Base-by-base conservation (phyloP, 2,113 vertebrate genomes). In the Rynchops niger region DNA sequence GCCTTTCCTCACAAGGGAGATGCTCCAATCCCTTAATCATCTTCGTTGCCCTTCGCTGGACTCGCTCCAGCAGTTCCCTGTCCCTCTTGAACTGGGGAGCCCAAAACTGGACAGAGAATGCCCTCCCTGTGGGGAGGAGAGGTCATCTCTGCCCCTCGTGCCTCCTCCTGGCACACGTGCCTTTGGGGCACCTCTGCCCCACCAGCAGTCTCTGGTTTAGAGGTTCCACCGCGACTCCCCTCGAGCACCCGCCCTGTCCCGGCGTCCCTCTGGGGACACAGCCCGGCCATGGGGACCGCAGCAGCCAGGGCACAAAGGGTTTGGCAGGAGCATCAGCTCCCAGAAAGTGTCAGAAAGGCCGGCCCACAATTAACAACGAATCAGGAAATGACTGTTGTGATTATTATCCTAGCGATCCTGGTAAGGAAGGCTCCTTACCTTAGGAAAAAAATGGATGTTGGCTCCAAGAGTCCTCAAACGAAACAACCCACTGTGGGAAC, bases 221-320 rank as follows among this genome's bases (percentile, higher is more conserved):
- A 43, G 61, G n/a, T 10, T 83, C 45, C 27, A 4, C 32, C 2
- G 4, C 4, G 5, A 25, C 27, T 27, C 47, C 40, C 22, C 74
- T 26, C 12, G 6, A 73, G 55, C 45, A 70, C 14, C 11, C 1
- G 3, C 53, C 63, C 27, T 3, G 3, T 52, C 34, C n/a, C 8
- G 2, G 26, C 6, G 1, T 47, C 67, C 58, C 58, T 55, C 52
- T 2, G 15, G 52, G 42, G 63, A 50, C 40, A 40, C 9, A 38
- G 65, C 59, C 0, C 0, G 3, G 58, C 40, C 59, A 15, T 0
- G 1, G 73, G 65, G n/a, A 71, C 38, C 3, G 1, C 10, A 27
- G 43, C 61, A 55, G 42, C 74, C n/a, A 29, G 52, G 62, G 47
- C 9, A 4, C 34, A 61, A 91, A 9, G 58, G 70, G 66, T 70